Percentiles rank a stretch among this genome's conserved stretches.
Conservation (phyloP, 2,888 invertebrate species). For the Carabus problematicus region DNA sequence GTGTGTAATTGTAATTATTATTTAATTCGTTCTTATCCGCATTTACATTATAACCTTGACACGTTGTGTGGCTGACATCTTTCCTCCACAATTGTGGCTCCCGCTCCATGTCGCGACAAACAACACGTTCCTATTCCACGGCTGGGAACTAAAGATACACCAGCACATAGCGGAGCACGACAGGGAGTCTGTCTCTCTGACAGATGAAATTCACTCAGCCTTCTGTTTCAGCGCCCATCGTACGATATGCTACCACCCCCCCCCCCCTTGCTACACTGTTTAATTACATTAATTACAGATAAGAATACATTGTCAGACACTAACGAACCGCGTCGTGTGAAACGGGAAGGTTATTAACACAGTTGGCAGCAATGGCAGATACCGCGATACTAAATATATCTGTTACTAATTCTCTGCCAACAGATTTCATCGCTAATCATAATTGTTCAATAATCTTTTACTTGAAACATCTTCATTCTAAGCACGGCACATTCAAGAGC, state of each 20-base stretch:
- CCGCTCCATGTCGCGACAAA: too few relatives aligned
- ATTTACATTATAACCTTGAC: too few relatives aligned
- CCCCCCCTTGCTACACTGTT: conserved; percentile 14
- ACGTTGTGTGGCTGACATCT: conserved; percentile 22
- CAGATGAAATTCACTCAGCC: conserved; percentile 21
- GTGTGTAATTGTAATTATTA: too few relatives aligned
- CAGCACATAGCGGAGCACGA: neutral
- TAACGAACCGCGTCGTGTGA: conserved; percentile 32
- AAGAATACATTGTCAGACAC: conserved; percentile 32
- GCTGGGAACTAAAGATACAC: neutral
- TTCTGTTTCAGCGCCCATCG: conserved; percentile 4
- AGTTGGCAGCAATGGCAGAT: conserved; percentile 24
- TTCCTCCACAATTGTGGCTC: conserved; percentile 3
- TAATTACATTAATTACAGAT: conserved; percentile 37
- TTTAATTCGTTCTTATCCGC: too few relatives aligned
- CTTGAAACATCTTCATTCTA: too few relatives aligned
- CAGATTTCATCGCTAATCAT: too few relatives aligned
- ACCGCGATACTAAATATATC: conserved; percentile 14
- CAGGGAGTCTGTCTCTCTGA: conserved; percentile 19
- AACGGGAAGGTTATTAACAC: conserved; percentile 32
- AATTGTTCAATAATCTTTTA: too few relatives aligned
- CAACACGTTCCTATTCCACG: too few relatives aligned
- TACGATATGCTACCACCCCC: too few relatives aligned
- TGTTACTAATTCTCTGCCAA: conserved; percentile 1
- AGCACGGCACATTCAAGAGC: too few relatives aligned